These are phyloP conservation scores for Telmatherina bonti DNA, from an alignment of 2,797 vertebrate genomes.

Conservation along the genomic window DNA sequence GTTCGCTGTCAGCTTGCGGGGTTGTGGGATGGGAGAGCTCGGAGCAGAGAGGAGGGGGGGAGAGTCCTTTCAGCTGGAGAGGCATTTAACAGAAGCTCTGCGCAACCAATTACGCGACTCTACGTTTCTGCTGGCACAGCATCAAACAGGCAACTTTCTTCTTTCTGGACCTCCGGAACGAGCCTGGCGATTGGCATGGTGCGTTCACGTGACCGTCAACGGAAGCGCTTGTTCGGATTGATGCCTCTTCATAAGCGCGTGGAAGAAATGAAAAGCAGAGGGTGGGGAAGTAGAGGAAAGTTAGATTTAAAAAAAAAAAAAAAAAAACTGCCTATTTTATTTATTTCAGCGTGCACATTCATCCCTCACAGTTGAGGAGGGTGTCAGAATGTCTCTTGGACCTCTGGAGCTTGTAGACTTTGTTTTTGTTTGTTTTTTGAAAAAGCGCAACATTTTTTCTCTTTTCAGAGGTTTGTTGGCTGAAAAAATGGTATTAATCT, in stretches of 20 bases:
- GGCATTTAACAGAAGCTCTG: slow-evolving; percentile 61
- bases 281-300: not conserved
- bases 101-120: slow-evolving; percentile 65
- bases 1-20: slow-evolving; percentile 50
- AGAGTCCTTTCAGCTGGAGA: slow-evolving; percentile 57
- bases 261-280: not conserved
- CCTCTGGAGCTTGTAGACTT: not conserved
- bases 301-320: no score
- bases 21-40: slow-evolving; percentile 57
- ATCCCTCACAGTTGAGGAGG: not conserved
- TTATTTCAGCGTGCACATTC: not conserved
- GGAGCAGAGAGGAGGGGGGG: slow-evolving; percentile 51
- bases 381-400: slow-evolving; percentile 17
- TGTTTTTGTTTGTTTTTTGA: no score
- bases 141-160: slow-evolving; percentile 57
- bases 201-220: slow-evolving; percentile 41
- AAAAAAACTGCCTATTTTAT: not conserved
- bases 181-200: slow-evolving; percentile 72
- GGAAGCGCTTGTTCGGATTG: slow-evolving; percentile 4
- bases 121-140: slow-evolving; percentile 53
- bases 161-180: slow-evolving; percentile 62
- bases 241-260: not conserved
- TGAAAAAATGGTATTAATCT: not conserved
- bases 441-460: no score
- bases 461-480: slow-evolving; percentile 11